Conservation (phyloP, 2,888 invertebrate species). For the Antheraea yamamai region DNA sequence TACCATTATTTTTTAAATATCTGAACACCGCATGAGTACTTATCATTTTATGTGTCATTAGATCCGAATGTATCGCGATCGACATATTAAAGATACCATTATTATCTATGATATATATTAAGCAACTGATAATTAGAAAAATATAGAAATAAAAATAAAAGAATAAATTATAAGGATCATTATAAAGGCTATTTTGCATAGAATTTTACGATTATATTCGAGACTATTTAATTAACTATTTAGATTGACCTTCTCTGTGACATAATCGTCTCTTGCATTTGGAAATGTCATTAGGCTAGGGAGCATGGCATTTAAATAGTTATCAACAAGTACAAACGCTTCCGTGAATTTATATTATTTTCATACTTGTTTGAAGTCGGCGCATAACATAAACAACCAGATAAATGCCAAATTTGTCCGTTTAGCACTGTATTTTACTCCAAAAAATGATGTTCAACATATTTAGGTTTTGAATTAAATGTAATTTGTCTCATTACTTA, state of each 20-base stretch:
- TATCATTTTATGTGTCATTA: neutral
- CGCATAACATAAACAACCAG: neutral
- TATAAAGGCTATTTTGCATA: neutral
- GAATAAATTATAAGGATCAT: neutral
- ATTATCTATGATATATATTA: neutral
- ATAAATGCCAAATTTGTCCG: neutral
- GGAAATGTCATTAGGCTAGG: slow-evolving; percentile 21
- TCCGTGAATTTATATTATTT: neutral
- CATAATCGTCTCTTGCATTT: slow-evolving; percentile 19
- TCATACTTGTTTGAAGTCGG: neutral
- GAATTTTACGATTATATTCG: neutral
- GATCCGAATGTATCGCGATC: neutral
- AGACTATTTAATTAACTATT: neutral
- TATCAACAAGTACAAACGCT: slow-evolving; percentile 1
- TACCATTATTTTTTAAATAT: too few species aligned
- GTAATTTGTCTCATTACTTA: neutral
- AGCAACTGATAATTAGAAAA: neutral
- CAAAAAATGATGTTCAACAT: neutral
- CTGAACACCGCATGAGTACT: too few species aligned
- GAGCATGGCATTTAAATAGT: neutral
- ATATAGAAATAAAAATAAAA: neutral
- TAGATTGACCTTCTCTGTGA: slow-evolving; percentile 20
- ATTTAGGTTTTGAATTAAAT: neutral
- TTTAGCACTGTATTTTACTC: neutral
- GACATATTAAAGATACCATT: neutral